Base-by-base conservation (phyloP, 2,797 vertebrate genomes). In the Bradypus variegatus region DNA sequence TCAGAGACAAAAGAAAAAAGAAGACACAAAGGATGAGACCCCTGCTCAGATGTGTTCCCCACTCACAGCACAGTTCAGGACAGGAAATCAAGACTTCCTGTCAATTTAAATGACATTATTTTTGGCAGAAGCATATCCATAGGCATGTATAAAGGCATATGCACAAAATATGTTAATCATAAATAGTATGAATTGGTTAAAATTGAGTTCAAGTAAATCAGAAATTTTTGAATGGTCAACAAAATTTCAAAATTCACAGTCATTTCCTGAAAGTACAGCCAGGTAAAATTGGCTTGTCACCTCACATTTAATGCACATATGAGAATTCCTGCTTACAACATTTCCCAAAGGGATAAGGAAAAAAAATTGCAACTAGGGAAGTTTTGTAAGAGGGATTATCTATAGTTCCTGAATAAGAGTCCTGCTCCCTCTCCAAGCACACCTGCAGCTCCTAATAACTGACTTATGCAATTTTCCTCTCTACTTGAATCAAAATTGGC, bases 401-500 rank as follows among this genome's bases (percentile, higher is more conserved):
- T 96, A 15, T 91, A 89, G 80, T 96, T 94, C 86, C 94, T 94
- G 93, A 91, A 86, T 90, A 89, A 92, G 92, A 87, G 94, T 80
- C 2, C 95, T 92, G 96, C 91, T 92, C 94, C n/a, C 87, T 95
- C 89, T 96, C 93, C 81, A 94, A 93, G 90, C 95, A 94, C 94
- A 96, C 94, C 93, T 81, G 75, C 81, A 95, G 76, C 93, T 96
- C 93, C 93, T 96, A 97, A 95, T 96, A 97, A 97, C 95, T 29
- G 62, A 96, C 95, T 96, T 96, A 95, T 12, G 85, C 0, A 72
- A 94, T 93, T 96, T 96, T 97, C 92, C 96, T 94, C 94, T 95
- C 94, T 88, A 94, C 94, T 96, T 95, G 95, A 96, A 94, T 95
- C 95, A 92, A 95, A 97, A 97, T 96, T 96, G 95, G 78, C 94